Evolutionary conservation across 2,113 vertebrate genomes (phyloP).

Genomic region (Xerus inauris): DNA sequence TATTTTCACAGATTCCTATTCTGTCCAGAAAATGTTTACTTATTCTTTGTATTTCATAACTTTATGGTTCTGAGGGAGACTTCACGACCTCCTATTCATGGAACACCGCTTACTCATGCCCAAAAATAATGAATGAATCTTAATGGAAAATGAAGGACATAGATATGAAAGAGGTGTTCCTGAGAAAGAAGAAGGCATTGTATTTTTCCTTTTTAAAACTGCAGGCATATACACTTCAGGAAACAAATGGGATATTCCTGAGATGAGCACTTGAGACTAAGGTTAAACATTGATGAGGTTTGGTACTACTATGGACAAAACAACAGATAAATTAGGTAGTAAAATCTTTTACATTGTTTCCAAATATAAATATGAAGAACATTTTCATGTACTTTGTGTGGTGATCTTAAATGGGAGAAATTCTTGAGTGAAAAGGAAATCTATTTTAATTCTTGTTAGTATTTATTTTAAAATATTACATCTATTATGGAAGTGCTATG

Average conservation of each 20-base stretch:
- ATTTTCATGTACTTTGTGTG: neutral
- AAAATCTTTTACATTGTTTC: neutral
- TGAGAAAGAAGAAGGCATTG: neutral
- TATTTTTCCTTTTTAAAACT: neutral
- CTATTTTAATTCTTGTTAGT: neutral
- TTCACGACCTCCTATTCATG: neutral
- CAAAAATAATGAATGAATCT: neutral
- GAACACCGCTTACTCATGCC: fast-evolving
- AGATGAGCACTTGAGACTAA: neutral
- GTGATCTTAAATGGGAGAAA: neutral
- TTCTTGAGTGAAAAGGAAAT: neutral
- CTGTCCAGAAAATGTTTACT: neutral
- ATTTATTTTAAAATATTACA: neutral
- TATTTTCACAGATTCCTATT: neutral
- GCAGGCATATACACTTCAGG: neutral
- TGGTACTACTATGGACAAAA: neutral
- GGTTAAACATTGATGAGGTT: neutral
- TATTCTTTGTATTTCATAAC: neutral
- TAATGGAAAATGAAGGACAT: neutral
- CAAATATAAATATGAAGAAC: neutral
- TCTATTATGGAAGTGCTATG: neutral
- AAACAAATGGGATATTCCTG: neutral
- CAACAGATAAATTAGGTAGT: neutral
- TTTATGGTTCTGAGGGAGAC: neutral
- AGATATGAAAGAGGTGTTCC: neutral